phyloP scores from a whole-genome alignment of 1,140 invertebrate species.

The Drosophila tsacasi region DNA sequence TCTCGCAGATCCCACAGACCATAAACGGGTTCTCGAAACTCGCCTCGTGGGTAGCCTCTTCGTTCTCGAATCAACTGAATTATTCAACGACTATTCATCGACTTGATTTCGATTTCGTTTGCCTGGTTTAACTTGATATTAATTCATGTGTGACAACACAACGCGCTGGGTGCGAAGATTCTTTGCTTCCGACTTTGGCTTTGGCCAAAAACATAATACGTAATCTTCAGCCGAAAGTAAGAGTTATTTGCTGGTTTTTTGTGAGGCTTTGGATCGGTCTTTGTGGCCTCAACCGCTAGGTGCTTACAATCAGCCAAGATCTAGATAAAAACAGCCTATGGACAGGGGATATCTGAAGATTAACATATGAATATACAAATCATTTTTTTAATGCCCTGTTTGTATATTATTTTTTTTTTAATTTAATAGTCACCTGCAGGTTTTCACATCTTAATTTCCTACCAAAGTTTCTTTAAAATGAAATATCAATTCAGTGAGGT shows the following conservation, averaged over 20 bases:
- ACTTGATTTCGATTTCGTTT: constrained; percentile 41
- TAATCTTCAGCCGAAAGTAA: constrained; percentile 12
- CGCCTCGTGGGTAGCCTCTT: constrained; percentile 11
- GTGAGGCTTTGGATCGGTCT: neutral
- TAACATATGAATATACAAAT: constrained; percentile 19
- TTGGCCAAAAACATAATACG: neutral
- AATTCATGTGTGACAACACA: constrained; percentile 44
- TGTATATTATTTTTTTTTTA: neutral
- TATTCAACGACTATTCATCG: constrained; percentile 41
- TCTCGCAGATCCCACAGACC: neutral
- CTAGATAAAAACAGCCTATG: constrained; percentile 2
- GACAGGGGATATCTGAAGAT: neutral
- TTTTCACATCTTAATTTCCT: neutral
- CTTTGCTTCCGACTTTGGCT: constrained; percentile 9
- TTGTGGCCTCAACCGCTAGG: neutral
- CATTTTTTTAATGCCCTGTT: neutral
- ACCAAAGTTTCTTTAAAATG: neutral
- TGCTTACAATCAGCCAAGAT: neutral
- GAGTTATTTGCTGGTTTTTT: constrained; percentile 3
- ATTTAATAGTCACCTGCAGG: neutral
- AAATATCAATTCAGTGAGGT: neutral
- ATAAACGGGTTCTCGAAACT: constrained; percentile 26
- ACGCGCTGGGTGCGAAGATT: neutral
- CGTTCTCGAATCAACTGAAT: constrained; percentile 32
- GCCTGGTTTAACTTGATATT: constrained; percentile 50